Evolutionary conservation across 1,140 invertebrate species (phyloP).

Genomic region (Bombus pyrosoma): DNA sequence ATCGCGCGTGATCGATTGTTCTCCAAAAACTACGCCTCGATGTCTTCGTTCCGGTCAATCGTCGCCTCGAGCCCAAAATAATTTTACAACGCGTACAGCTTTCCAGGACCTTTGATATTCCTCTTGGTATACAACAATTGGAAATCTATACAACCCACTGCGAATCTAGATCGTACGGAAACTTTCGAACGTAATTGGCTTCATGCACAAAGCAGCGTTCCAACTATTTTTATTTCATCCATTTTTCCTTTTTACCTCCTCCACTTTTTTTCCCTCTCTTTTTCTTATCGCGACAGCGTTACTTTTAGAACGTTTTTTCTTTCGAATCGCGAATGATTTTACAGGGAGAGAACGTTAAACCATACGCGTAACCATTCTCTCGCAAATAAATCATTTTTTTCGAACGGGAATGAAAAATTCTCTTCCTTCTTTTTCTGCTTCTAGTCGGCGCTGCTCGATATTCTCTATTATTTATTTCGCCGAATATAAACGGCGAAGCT

Average conservation of each 20-base stretch:
- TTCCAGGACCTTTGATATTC: neutral
- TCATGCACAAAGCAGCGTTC: no score
- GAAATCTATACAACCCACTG: no score
- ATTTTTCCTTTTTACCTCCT: neutral
- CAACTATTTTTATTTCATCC: neutral
- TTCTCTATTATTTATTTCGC: neutral
- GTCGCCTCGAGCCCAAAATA: neutral
- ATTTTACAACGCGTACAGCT: neutral
- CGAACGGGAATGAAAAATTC: neutral
- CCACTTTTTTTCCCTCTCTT: neutral
- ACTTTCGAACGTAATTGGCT: neutral
- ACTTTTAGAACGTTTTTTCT: neutral
- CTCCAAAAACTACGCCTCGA: slow-evolving; percentile 36
- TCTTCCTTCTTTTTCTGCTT: neutral
- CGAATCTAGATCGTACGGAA: neutral
- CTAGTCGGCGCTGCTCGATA: neutral
- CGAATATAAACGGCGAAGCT: neutral
- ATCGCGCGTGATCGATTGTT: slow-evolving; percentile 65
- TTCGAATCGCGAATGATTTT: neutral
- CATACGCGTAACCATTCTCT: no score
- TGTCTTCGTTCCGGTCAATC: neutral
- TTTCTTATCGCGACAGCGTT: accelerated
- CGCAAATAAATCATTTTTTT: neutral
- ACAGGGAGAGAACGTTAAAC: neutral
- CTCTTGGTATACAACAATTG: neutral